A percentile compares a stretch with the other conserved stretches of the same genome.
Evolutionary conservation across 2,113 vertebrate genomes (phyloP).

Genomic region (Willisornis vidua): DNA sequence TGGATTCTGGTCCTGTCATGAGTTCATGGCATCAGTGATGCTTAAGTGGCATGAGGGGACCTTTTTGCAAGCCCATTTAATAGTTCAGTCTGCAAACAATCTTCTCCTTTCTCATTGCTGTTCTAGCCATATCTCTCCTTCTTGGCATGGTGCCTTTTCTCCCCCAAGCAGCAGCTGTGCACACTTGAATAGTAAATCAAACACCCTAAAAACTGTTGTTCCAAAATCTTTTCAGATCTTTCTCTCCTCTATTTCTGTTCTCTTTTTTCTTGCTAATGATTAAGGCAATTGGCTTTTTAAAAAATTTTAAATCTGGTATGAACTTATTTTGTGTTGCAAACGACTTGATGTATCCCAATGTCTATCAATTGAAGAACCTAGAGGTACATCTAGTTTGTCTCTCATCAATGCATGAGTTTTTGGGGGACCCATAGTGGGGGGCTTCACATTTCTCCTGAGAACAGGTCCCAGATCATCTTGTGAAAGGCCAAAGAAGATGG

Average conservation of each 20-base stretch:
- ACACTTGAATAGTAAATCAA: slow-evolving; percentile 76
- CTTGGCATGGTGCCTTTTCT: slow-evolving; percentile 59
- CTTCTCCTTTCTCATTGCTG: slow-evolving; percentile 39
- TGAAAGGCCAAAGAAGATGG: not conserved
- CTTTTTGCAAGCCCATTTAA: slow-evolving; percentile 47
- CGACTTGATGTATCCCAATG: not conserved
- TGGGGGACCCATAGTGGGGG: not conserved
- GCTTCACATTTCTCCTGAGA: not conserved
- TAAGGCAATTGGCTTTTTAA: not conserved
- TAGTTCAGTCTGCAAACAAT: slow-evolving; percentile 61
- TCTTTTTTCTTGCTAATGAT: slow-evolving; percentile 45
- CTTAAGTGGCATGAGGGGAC: not conserved
- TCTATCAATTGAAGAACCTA: not conserved
- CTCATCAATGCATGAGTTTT: not conserved
- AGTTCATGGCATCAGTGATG: not conserved
- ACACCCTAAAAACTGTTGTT: slow-evolving; percentile 62
- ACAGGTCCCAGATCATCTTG: not conserved
- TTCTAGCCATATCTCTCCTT: slow-evolving; percentile 35
- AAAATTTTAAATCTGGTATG: not conserved
- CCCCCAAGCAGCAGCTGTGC: slow-evolving; percentile 61
- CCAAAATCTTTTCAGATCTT: slow-evolving; percentile 65
- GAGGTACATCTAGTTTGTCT: not conserved
- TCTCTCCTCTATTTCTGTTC: slow-evolving; percentile 41
- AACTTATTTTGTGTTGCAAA: slow-evolving; percentile 12
- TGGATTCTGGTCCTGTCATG: slow-evolving; percentile 4